Evolutionary conservation across 2,113 vertebrate genomes (phyloP).

Genomic region (Phaetusa simplex): DNA sequence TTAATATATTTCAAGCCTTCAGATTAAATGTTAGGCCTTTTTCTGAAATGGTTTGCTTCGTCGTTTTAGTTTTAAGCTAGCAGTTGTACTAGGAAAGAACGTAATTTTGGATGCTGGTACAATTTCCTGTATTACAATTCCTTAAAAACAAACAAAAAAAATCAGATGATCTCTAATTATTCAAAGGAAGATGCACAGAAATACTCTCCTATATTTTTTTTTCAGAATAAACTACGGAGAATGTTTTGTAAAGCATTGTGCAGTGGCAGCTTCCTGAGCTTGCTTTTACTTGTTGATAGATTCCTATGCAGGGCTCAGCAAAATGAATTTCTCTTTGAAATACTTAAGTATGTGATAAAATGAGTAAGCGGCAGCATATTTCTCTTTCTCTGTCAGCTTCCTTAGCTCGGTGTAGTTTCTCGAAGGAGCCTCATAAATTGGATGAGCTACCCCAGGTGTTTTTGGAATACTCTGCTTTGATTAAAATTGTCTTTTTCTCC

Average conservation of each 20-base stretch:
- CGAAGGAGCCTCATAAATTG: neutral
- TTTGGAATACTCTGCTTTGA: neutral
- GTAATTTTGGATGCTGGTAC: neutral
- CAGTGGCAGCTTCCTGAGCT: neutral
- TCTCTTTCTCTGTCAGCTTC: neutral
- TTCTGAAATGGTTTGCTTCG: neutral
- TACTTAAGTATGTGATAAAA: neutral
- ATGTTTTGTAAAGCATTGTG: neutral
- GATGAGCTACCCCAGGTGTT: neutral
- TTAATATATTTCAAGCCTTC: fast-evolving
- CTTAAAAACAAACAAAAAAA: neutral
- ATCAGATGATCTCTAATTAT: neutral
- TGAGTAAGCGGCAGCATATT: neutral
- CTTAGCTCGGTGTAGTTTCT: neutral
- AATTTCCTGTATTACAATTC: neutral
- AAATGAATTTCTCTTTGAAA: neutral
- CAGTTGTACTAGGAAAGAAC: neutral
- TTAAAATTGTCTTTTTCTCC: neutral
- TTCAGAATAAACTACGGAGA: neutral
- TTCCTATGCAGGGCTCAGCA: neutral
- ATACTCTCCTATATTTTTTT: fast-evolving
- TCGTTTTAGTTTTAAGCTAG: neutral
- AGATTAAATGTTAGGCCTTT: fast-evolving
- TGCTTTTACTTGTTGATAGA: neutral
- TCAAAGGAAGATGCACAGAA: neutral